Base-by-base conservation (phyloP, 2,113 vertebrate genomes). In the Catagonus wagneri region DNA sequence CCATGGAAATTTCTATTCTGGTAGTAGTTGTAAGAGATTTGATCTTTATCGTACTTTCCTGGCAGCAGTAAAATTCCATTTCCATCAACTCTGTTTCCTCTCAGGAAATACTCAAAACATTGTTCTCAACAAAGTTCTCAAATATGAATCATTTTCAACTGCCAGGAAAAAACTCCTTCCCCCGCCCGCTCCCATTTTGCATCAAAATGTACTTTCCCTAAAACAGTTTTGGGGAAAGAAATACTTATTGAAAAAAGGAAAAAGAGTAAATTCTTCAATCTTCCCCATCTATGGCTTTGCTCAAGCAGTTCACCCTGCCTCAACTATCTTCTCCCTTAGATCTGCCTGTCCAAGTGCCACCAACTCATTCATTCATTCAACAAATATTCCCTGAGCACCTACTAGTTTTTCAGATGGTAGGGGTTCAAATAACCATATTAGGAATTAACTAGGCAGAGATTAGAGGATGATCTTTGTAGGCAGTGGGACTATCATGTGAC, bases 141-240 rank as follows among this genome's bases (percentile, higher is more conserved):
- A 97, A 93, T 76, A 93, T 88, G 90, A 98, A 97, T 97, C 94
- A 96, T 94, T 94, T 96, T 89, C 44, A 96, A 96, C 72, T 81
- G 74, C 87, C 87, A 97, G 90, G 56, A 97, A 96, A 81, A 85
- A 39, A 92, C 44, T 88, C 61, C 61, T 95, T 74, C 75, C 60
- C 61, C 36, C 50, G 79, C 65, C 75, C 60, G 56, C 36, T 50
- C 83, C 65, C 84, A 60, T 80, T 96, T 83, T 92, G 17, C 69
- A 96, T 97, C 92, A 97, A 50, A 91, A 90, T 83, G 83, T 27
- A 89, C 84, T 92, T 95, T 92, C 63, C 81, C 86, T 72, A 96
- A 95, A 95, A 96, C 39, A 90, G 34, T 20, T 92, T 92, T 11
- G 0, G 68, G 78, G 69, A n/a, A 94, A 88, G 54, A 88, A 50